Evolutionary conservation across 2,113 vertebrate genomes (phyloP).

Genomic region (Sprattus sprattus): DNA sequence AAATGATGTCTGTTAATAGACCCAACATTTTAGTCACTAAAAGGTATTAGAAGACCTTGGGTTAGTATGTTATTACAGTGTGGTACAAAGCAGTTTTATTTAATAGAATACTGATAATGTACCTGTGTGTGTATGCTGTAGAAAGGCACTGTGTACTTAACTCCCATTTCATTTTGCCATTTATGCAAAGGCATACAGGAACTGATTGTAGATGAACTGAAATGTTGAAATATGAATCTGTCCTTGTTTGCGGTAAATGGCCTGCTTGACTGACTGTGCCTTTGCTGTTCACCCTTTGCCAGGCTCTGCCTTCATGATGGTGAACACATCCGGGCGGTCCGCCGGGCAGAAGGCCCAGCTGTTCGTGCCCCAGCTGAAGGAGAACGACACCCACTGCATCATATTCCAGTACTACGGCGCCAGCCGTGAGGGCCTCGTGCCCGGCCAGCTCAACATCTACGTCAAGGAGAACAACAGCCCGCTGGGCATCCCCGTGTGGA

Average conservation of each 20-base stretch:
- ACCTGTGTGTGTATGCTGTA: constrained; percentile 40
- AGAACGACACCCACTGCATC: constrained; percentile 95
- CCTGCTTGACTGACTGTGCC: neutral
- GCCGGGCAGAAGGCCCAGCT: constrained; percentile 82
- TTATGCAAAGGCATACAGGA: neutral
- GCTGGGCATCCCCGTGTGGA: constrained; percentile 86
- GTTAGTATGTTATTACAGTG: neutral
- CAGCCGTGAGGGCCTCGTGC: constrained; percentile 77
- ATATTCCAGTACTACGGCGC: constrained; percentile 87
- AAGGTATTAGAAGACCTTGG: neutral
- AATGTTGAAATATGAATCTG: neutral
- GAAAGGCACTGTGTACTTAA: neutral
- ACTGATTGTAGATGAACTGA: neutral
- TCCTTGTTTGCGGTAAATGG: neutral
- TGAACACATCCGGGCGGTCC: constrained; percentile 83
- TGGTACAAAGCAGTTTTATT: neutral
- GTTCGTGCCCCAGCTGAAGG: constrained; percentile 85
- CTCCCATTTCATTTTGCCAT: neutral
- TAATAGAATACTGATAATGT: too few relatives aligned
- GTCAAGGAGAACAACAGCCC: constrained; percentile 88
- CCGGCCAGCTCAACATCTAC: constrained; percentile 83
- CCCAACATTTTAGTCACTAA: neutral
- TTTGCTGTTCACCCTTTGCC: constrained; percentile 9
- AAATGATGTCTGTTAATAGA: neutral
- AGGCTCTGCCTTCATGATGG: constrained; percentile 89